Evolutionary conservation across 2,888 invertebrate genomes (phyloP), one percentile per base, ranked within the genome.

Genomic region (Ariolimax columbianus): DNA sequence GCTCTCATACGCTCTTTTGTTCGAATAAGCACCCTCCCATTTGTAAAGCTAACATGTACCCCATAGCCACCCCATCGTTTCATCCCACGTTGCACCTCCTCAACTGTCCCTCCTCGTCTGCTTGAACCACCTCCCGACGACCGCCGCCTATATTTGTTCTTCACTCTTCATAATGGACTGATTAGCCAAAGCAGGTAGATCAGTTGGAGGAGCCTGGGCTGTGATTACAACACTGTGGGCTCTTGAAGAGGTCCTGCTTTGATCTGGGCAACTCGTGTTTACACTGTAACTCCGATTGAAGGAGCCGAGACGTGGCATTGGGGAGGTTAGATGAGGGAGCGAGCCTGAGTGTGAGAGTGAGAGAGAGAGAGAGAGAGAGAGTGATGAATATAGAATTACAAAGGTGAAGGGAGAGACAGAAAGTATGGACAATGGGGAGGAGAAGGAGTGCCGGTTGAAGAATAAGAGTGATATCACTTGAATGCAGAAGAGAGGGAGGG

Each of bases 101-200:
- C 23, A 9, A 47, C 7, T 47, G 9, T 47, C 47, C 47, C 47
- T 11, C 47, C 47, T 63, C 59, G n/a, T n/a, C 59, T 6, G 26
- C 59, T 63, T 63, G n/a, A 63, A 63, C n/a, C 59, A 63, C 1
- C n/a, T 23, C 59, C 7, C 23, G n/a, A 4, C 23, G 19, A 9
- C 59, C n/a, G n/a, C 59, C n/a, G 23, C n/a, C 7, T 55, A 47
- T n/a, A 43, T 75, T 75, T 79, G 23, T 79, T 2, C 51, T n/a
- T 19, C 11, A 7, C 40, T 73, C 40, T 33, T 66, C 14, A 1
- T 40, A 40, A 26, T 40, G 36, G 43, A 36, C 33, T 55, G 77
- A 77, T 77, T 77, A 77, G 55, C 33, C 23, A 30, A 36, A 55
- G 55, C 77, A 77, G 77, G 77, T 77, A 77, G 55, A 77, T 77